Evolutionary conservation across 2,113 vertebrate genomes (phyloP), one percentile per base, ranked within the genome.

Genomic region (Vireo altiloquus): DNA sequence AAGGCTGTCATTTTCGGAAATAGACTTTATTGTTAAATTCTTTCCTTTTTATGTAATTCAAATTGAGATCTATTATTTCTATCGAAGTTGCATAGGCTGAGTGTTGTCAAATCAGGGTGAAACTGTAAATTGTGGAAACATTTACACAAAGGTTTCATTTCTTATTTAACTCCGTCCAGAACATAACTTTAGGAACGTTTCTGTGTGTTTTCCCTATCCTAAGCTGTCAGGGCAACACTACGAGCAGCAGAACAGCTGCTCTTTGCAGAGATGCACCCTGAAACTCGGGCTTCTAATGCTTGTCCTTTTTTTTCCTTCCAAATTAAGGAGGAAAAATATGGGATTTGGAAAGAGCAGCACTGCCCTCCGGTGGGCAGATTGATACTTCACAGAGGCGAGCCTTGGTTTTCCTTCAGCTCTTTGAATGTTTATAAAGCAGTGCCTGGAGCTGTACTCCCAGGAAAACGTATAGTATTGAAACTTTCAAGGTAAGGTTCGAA

Each of bases 351-450:
- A 96, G 96, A 94, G 90, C 89, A 96, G 37, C 87, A 93, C 71
- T 95, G 95, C 93, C 89, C 95, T 92, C 97, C 4, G 1, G 88
- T 97, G 97, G 92, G 22, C 31, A 72, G 12, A 86, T 64, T 10
- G 15, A 57, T 79, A 31, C 65, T 81, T 83, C 49, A 35, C 82
- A 23, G 13, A 22, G 46, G 4, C 11, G 64, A 87, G 49, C 22
- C 7, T 76, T 8, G 0, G 6, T n/a, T 92, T 90, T 13, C 13
- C 31, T 87, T 28, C 9, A 10, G 5, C 4, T 6, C 17, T 21
- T 30, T 14, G 10, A 50, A 75, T 52, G 13, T 25, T 69, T 56
- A 30, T 63, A 70, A 79, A 59, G 20, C 35, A 7, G 8, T 35
- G 33, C 7, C 18, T 23, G 13, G 9, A 63, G 30, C 7, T 4